A percentile compares a stretch with the other conserved stretches of the same genome.
Conservation (phyloP, 2,888 invertebrate genomes). For the Drosophila barbarae region DNA sequence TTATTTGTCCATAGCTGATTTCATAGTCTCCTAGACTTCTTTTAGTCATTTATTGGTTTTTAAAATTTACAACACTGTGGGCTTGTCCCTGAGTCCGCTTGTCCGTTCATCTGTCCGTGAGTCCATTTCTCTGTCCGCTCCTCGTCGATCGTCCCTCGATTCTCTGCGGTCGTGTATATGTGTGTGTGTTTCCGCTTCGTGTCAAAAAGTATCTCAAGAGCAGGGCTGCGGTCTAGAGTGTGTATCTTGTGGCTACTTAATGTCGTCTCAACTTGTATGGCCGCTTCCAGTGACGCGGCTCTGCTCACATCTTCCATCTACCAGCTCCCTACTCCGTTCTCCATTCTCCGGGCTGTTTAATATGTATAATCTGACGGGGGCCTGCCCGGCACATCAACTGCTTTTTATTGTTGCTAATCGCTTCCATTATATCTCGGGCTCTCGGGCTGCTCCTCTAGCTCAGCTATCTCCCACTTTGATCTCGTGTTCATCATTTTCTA, state of each 20-base stretch:
- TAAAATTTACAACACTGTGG: constrained; percentile 3
- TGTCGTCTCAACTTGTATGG: constrained; percentile 51
- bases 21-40: too few species aligned
- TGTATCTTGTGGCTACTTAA: constrained; percentile 63
- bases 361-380: constrained; percentile 49
- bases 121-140: constrained; percentile 11
- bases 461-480: constrained; percentile 59
- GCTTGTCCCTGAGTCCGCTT: not conserved
- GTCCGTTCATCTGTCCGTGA: constrained; percentile 10
- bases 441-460: constrained; percentile 26
- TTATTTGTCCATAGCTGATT: not conserved
- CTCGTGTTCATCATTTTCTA: constrained; percentile 51
- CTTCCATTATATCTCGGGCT: constrained; percentile 68
- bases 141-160: constrained; percentile 34
- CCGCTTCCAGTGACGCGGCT: constrained; percentile 26
- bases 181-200: constrained; percentile 71
- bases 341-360: constrained; percentile 34
- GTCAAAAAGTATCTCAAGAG: constrained; percentile 74
- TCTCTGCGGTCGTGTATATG: constrained; percentile 46
- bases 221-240: constrained; percentile 54
- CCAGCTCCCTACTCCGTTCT: not conserved
- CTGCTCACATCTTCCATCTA: not conserved
- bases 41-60: not conserved
- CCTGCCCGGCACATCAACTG: constrained; percentile 37
- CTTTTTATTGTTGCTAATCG: constrained; percentile 72